These are phyloP conservation scores for Taphrorychus bicolor DNA, from an alignment of 2,888 invertebrate genomes.

Conservation along the genomic window DNA sequence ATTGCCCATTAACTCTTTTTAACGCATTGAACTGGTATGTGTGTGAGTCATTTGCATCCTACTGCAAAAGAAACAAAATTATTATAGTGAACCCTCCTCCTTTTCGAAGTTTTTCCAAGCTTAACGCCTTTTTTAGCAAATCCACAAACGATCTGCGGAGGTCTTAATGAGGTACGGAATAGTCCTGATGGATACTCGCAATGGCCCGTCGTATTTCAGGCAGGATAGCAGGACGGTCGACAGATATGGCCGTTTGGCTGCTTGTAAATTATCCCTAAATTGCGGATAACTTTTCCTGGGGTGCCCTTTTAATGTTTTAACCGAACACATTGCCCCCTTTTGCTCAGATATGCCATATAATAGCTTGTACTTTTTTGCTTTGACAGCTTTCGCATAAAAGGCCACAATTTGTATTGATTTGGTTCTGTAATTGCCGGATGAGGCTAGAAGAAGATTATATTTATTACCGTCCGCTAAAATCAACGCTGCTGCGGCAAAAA, in stretches of 20 bases:
- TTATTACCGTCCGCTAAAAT: constrained; percentile 27
- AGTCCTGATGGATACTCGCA: constrained; percentile 72
- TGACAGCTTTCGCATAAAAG: constrained; percentile 1
- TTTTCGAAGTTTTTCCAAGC: constrained; percentile 15
- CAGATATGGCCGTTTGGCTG: constrained; percentile 56
- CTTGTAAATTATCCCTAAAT: constrained; percentile 57
- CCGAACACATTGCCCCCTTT: constrained; percentile 17
- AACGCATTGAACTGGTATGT: background rate
- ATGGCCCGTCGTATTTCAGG: constrained; percentile 61
- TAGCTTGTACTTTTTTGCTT: background rate
- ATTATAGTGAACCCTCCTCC: no score
- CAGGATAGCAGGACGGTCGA: constrained; percentile 51
- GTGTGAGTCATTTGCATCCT: no score
- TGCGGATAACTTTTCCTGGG: constrained; percentile 43
- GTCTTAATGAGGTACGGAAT: constrained; percentile 70
- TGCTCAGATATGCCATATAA: background rate
- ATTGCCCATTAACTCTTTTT: background rate
- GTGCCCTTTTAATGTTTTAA: constrained; percentile 30
- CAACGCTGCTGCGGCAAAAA: constrained; percentile 35
- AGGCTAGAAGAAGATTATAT: constrained; percentile 15
- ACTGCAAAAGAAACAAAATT: background rate
- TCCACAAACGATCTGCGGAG: constrained; percentile 8
- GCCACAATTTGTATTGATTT: background rate
- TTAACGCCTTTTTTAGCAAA: constrained; percentile 5
- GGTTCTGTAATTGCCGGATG: no score